These are phyloP conservation scores for Xylota segnis DNA, from an alignment of 2,888 invertebrate genomes.

Conservation along the genomic window DNA sequence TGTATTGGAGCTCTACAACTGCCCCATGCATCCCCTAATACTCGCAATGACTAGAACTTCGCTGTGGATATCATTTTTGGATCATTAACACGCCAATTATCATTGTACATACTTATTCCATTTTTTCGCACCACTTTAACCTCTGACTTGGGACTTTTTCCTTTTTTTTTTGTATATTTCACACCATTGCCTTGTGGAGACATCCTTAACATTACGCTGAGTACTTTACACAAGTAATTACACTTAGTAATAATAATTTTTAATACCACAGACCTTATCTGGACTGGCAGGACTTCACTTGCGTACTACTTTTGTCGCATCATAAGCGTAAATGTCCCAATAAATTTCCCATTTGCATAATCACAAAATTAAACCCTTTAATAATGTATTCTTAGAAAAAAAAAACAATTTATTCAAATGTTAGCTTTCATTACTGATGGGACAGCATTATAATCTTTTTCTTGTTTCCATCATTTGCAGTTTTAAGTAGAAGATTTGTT, in stretches of 20 bases:
- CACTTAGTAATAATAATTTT: conserved; percentile 44
- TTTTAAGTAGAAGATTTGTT: conserved; percentile 64
- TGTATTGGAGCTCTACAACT: too few relatives aligned
- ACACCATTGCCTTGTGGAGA: background rate
- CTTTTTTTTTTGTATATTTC: background rate
- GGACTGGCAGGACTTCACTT: conserved; percentile 21
- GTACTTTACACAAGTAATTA: conserved; percentile 38
- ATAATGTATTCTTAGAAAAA: conserved; percentile 26
- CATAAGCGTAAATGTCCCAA: conserved; percentile 41
- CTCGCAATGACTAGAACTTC: too few relatives aligned
- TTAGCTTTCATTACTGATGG: conserved; percentile 51
- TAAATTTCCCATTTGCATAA: conserved; percentile 68
- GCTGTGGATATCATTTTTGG: background rate
- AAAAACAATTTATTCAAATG: conserved; percentile 63
- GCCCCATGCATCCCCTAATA: too few relatives aligned
- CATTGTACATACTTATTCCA: background rate
- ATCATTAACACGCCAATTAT: background rate
- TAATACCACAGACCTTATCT: conserved; percentile 41
- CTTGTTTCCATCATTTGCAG: conserved; percentile 63
- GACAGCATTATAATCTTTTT: conserved; percentile 61
- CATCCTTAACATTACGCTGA: conserved; percentile 5
- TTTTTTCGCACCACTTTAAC: background rate
- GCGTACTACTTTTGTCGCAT: conserved; percentile 26
- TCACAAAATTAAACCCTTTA: conserved; percentile 64
- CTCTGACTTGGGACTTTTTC: background rate